Conservation (phyloP, 2,797 vertebrate genomes). For the Poeciliopsis turneri region DNA sequence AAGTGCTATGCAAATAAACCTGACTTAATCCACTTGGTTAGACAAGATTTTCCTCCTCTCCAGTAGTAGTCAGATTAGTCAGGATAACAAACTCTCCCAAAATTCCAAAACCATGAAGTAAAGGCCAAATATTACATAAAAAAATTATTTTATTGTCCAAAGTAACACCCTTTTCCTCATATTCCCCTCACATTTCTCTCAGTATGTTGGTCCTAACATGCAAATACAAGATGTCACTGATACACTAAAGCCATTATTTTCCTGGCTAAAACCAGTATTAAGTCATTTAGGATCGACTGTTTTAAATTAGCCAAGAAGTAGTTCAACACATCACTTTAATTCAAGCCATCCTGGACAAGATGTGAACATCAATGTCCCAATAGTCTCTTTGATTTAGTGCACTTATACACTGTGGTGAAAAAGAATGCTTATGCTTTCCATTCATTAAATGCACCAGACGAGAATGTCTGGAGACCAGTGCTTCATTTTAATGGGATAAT, state of each 20-base stretch:
- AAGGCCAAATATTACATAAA: no score
- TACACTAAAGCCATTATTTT: neutral
- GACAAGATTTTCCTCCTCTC: neutral
- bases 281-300: neutral
- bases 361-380: neutral
- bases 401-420: no score
- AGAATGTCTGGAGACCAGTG: slow-evolving; percentile 12
- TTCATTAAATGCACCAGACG: neutral
- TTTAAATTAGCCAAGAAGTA: neutral
- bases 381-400: neutral
- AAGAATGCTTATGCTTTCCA: neutral
- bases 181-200: neutral
- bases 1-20: no score
- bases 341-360: neutral
- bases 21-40: neutral
- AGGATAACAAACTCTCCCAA: neutral
- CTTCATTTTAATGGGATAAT: slow-evolving; percentile 11
- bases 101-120: no score
- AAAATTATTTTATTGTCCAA: neutral
- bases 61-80: no score
- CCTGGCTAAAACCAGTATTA: neutral
- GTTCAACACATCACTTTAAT: neutral
- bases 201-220: neutral
- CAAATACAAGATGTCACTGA: neutral
- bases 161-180: neutral